Evolutionary conservation across 2,888 invertebrate genomes (phyloP).

Genomic region (Clostera curtula): DNA sequence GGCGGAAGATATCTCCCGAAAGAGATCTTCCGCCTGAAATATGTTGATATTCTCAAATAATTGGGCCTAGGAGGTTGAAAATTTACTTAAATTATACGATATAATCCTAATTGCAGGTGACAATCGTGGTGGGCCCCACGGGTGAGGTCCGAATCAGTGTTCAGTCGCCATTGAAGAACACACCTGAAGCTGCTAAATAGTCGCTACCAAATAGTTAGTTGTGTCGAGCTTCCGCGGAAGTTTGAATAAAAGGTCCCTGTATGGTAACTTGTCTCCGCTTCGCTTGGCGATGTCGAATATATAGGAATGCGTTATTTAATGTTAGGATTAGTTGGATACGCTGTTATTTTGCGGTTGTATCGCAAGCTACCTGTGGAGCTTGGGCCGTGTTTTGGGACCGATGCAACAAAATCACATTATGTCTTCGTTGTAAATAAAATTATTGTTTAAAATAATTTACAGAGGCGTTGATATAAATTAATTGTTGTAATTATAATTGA

Average conservation of each 20-base stretch:
- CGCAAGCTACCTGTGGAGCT: conserved; percentile 5
- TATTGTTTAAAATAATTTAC: conserved; percentile 3
- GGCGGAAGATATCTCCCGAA: too few relatives aligned
- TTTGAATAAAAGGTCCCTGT: conserved; percentile 6
- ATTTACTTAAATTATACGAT: too few relatives aligned
- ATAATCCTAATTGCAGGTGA: too few relatives aligned
- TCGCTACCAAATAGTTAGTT: conserved; percentile 11
- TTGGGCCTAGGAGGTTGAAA: too few relatives aligned
- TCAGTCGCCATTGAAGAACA: conserved; percentile 31
- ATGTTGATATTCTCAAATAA: too few relatives aligned
- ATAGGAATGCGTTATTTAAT: neutral
- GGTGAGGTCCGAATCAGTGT: conserved; percentile 53
- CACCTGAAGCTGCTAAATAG: conserved; percentile 21
- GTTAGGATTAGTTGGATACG: neutral
- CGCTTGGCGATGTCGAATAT: conserved; percentile 7
- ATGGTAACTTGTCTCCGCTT: conserved; percentile 9
- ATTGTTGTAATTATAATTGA: neutral
- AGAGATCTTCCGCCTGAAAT: too few relatives aligned
- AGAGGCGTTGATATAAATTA: neutral
- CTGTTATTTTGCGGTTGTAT: neutral
- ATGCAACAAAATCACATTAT: conserved; percentile 15
- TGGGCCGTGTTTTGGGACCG: conserved; percentile 8
- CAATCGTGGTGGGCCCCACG: conserved; percentile 56
- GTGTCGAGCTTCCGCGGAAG: conserved; percentile 6
- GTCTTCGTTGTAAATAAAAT: conserved; percentile 14